Base-by-base conservation (phyloP, 1,140 invertebrate species). In the Euglossa dilemma region DNA sequence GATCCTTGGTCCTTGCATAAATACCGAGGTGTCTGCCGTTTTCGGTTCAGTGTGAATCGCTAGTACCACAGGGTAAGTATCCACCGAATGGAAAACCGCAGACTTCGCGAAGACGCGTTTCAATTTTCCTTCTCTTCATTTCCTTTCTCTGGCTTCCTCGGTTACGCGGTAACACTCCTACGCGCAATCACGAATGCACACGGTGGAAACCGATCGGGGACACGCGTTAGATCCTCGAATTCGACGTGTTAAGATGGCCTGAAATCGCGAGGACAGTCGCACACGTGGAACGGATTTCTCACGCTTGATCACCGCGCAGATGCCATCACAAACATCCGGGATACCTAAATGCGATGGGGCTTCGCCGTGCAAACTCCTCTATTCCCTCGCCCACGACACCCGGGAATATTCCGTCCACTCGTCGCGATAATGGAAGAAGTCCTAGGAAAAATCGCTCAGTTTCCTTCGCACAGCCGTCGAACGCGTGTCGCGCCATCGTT, bases 381-480 rank as follows among this genome's bases (percentile, higher is more conserved):
- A 72, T 80, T 79, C 59, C 63, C 54, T 87, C 86, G 86, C 83
- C 86, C 87, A 88, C 87, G 69, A 56, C 73, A 67, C 52, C 85
- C 75, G 50, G 0, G 16, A 88, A 79, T 45, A 79, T 84, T 85
- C 86, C 54, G 79, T 87, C 86, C 86, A 83, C 86, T 87, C 43
- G 67, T 74, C 43, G 70, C 79, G 70, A 47, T 88, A 88, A 88
- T 88, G 86, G 86, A 87, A 82, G 78, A 88, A 88, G 70, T 80
- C 59, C 56, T 70, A 71, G 73, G 86, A 87, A 81, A 86, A 80
- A 82, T 85, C 80, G 87, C 14, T 86, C 87, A 89, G 87, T 89
- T 72, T 69, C 70, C 87, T 4, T 16, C 52, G 52, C 70, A 86
- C 76, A 8, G 14, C 18, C 61, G 87, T 63, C 54, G 75, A 61